phyloP scores from a whole-genome alignment of 2,113 vertebrate genomes.

The Nibea coibor region DNA sequence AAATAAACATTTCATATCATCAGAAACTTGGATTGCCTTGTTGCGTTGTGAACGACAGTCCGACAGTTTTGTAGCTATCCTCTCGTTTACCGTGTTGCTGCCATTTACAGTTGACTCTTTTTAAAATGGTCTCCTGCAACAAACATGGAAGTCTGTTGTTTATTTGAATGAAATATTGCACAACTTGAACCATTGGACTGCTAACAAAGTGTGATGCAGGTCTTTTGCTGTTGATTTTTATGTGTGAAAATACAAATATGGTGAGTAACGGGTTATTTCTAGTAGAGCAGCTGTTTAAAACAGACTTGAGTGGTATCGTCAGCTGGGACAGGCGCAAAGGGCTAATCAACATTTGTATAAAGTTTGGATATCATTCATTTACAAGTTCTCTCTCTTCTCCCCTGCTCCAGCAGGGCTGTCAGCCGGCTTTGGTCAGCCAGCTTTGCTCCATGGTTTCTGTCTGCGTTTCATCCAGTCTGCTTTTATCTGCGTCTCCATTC shows the following conservation, averaged over 20 bases:
- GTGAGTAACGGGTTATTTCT: slow-evolving; percentile 2
- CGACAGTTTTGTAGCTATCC: no score
- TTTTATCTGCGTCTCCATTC: slow-evolving; percentile 29
- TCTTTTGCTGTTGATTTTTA: slow-evolving; percentile 5
- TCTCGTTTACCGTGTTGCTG: not conserved
- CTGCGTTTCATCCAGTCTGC: slow-evolving; percentile 5
- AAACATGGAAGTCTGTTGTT: not conserved
- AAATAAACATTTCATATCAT: not conserved
- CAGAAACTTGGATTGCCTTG: not conserved
- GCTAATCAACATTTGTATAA: not conserved
- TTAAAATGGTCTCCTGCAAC: not conserved
- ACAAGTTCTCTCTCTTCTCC: not conserved
- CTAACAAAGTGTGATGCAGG: not conserved
- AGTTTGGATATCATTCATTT: not conserved
- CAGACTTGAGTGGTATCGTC: slow-evolving; percentile 6
- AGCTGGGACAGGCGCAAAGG: slow-evolving; percentile 1
- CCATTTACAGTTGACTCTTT: not conserved
- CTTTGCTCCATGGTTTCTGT: not conserved
- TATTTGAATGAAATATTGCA: slow-evolving; percentile 4
- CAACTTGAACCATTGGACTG: not conserved
- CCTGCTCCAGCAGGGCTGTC: not conserved
- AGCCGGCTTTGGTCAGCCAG: slow-evolving; percentile 13
- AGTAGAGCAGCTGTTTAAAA: slow-evolving; percentile 19
- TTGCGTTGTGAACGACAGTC: no score
- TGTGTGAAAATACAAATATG: slow-evolving; percentile 37